Base-by-base conservation (phyloP, 35 echinoderm and acorn worm genomes). In the Ophioderma brevispina region DNA sequence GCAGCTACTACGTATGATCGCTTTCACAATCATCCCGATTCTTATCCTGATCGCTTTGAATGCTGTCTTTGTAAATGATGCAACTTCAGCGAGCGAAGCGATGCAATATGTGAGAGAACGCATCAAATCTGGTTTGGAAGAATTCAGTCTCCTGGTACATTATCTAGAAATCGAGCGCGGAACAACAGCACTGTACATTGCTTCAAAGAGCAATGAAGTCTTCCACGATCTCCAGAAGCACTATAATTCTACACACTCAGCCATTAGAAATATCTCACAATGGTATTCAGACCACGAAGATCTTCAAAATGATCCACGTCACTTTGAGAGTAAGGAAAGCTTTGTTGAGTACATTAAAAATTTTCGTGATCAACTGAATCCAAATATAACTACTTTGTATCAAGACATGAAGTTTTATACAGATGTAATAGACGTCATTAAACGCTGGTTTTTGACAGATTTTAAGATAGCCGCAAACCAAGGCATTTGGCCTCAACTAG, bases 361-460 rank as follows among this genome's bases (percentile, higher is more conserved):
- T 31, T 89, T 81, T 81, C 38, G 87, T 55, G 0, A 35, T 19
- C 4, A 59, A 11, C 13, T 88, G 13, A 38, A 42, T 6, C 32
- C 42, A n/a, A 75, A 38, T 3, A 82, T 43, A 32, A 37, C 59
- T 23, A 80, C 77, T 79, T 32, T 81, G 28, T 33, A 34, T 8
- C 39, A 89, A 32, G 78, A 81, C 1, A 81, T 89, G 30, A 38
- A 0, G 19, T 89, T 89, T 34, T 89, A 89, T 40, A 89, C 87
- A 38, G 32, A 14, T 70, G 77, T 55, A 4, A 81, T 89, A 50
- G 87, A 89, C 39, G 13, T 35, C 5, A 89, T 89, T n/a, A 81
- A 43, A 19, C 8, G 33, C 37, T 40, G 37, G 64, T 38, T 94
- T 21, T 80, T 70, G 37, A 1, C 38, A 40, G 87, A 64, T 41